Base-by-base conservation (phyloP, 2,113 vertebrate genomes). In the Asarcornis scutulata region DNA sequence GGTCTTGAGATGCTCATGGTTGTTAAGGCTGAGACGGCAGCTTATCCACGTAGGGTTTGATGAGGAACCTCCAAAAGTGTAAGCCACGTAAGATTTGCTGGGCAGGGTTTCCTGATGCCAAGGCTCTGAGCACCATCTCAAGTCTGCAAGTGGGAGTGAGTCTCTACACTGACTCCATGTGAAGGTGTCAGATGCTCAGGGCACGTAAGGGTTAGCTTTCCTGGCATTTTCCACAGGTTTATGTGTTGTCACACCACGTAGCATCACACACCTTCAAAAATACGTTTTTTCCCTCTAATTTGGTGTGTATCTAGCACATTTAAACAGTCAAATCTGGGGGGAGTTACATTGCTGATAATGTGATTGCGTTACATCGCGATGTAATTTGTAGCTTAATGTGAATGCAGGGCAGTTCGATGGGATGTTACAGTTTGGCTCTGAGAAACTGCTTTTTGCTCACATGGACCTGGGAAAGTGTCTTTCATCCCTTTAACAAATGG, bases 201-300 rank as follows among this genome's bases (percentile, higher is more conserved):
- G 7, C 34, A 31, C 3, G 2, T 13, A 7, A 62, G 34, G 13
- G 56, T 52, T 62, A 8, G 29, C 50, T 25, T 52, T 21, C n/a
- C 17, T 72, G 81, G 42, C 17, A 2, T 46, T 32, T 60, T 56
- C 59, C 71, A 36, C 34, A 44, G 26, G 8, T 76, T 11, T 52
- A 0, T 63, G 1, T 10, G 17, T 63, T 0, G 0, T 40, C 55
- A 69, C 25, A 58, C 40, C 25, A 1, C 8, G n/a, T 13, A 64
- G 58, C 36, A 9, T 6, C 48, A 11, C 36, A 5, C 34, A 50
- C 55, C 22, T 92, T 83, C 25, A 58, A 63, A 22, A 71, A 64
- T 34, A 26, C 0, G 2, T 20, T 29, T 34, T 44, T 42, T 55
- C 52, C 17, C 27, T 13, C 46, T 34, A 5, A 10, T 67, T 48